Base-by-base conservation (phyloP, 2,797 vertebrate species). In the Pseudomugil tenellus region DNA sequence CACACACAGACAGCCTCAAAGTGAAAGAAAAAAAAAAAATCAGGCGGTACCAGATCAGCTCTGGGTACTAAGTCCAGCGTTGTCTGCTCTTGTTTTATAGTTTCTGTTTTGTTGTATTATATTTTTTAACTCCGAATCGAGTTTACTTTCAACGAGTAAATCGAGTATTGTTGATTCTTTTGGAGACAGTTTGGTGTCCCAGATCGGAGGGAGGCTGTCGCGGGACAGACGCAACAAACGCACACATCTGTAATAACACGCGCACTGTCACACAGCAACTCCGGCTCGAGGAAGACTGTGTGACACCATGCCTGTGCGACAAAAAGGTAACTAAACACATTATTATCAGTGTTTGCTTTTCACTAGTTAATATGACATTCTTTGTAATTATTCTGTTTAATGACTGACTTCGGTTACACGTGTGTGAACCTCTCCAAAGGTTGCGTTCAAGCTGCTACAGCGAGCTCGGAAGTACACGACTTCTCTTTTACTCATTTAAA, bases 221-320 rank as follows among this genome's bases (percentile, higher is more conserved):
- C 66, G 74, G 79, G 79, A 84, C 81, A 58, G 51, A 75, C 77
- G 49, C 75, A 28, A 84, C 81, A 58, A 48, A 75, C 77, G 49
- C 75, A 28, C 83, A 81, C 89, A 87, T 88, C 84, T 89, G 86
- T 72, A 73, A 62, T 25, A 74, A 78, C 85, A 64, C 32, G 48
- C 1, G 39, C 58, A n/a, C 72, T 7, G 19, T 28, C 63, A 65
- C 63, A 65, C 59, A 65, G 46, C 64, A 34, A 55, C 73, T 28
- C 58, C 3, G 53, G 53, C 58, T 46, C 23, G 19, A n/a, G 52
- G 9, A 53, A 49, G 73, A 62, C 62, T 3, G 64, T 21, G 67
- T 12, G 76, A 43, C 85, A 84, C 16, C 80, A 92, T 92, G 91
- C 89, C 90, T 10, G 83, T 92, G 71, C 82, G 84, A 83, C 91